Percentiles rank a stretch among this genome's conserved stretches.
phyloP scores from a whole-genome alignment of 2,113 vertebrate genomes.

The Halichoerus grypus region DNA sequence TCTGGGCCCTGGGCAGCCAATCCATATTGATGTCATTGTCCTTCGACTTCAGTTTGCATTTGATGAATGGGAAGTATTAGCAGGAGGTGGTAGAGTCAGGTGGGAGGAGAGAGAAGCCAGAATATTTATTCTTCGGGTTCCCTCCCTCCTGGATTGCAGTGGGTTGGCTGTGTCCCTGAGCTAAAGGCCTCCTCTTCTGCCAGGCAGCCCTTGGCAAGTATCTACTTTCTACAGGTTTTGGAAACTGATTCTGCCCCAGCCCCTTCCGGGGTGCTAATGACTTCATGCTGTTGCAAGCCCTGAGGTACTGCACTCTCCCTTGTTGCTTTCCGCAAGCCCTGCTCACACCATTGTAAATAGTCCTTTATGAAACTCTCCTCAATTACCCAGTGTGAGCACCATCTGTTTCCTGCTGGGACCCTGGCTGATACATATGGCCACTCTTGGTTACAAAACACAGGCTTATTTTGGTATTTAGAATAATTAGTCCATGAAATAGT shows the following conservation, averaged over 20 bases:
- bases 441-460: background rate
- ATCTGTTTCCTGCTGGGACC: constrained; percentile 45
- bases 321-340: background rate
- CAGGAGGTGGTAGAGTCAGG: background rate
- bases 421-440: constrained; percentile 1
- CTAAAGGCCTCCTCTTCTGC: background rate
- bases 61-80: background rate
- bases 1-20: background rate
- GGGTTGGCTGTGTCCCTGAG: background rate
- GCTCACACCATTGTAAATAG: background rate
- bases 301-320: rapidly evolving
- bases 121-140: background rate
- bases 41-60: background rate
- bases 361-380: background rate
- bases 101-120: background rate
- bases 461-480: background rate
- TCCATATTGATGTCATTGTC: too few species aligned
- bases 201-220: background rate
- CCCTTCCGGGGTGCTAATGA: background rate
- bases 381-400: background rate
- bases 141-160: background rate
- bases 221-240: background rate
- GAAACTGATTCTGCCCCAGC: background rate
- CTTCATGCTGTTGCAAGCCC: background rate
- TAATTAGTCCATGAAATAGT: background rate